Evolutionary conservation across 2,888 invertebrate species (phyloP), one percentile per base, ranked within the genome.

Genomic region (Phyto melanocephala): DNA sequence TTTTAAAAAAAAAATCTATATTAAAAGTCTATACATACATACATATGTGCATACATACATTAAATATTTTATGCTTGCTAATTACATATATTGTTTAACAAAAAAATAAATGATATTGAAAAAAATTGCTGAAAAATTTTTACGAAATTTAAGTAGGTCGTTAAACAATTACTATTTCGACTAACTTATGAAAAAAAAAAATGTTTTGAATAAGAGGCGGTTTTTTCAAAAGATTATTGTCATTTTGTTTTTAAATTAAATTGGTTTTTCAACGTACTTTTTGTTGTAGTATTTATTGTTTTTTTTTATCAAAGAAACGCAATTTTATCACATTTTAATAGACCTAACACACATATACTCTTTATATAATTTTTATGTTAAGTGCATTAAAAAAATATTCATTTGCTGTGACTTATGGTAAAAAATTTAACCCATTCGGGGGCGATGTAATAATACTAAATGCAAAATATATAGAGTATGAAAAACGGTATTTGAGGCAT

Each of bases 91-190:
- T 72, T 63, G 33, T 52, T 71, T 11, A 78, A 63, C 4, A 17
- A 65, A 72, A 56, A 52, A 63, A 42, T 33, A 17, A 52, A 28
- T n/a, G n/a, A n/a, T n/a, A n/a, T n/a, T n/a, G n/a, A n/a, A n/a
- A n/a, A n/a, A n/a, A n/a, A n/a, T n/a, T n/a, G n/a, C n/a, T n/a
- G n/a, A 33, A 17, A 13, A 47, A n/a, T 24, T 33, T 17, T 65
- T 65, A 65, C 65, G 33, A 52, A 67, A 52, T 33, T 62, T 17
- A 80, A 80, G 75, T 74, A 68, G 80, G 68, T 80, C 74, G 74
- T 67, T 74, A 52, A 68, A 79, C 47, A 52, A 42, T 56, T 15
- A n/a, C n/a, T n/a, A n/a, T n/a, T n/a, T n/a, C n/a, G n/a, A n/a
- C n/a, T n/a, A n/a, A n/a, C n/a, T n/a, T n/a, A n/a, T n/a, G n/a